Evolutionary conservation across 2,113 vertebrate species (phyloP).

Genomic region (Hiodon alosoides): DNA sequence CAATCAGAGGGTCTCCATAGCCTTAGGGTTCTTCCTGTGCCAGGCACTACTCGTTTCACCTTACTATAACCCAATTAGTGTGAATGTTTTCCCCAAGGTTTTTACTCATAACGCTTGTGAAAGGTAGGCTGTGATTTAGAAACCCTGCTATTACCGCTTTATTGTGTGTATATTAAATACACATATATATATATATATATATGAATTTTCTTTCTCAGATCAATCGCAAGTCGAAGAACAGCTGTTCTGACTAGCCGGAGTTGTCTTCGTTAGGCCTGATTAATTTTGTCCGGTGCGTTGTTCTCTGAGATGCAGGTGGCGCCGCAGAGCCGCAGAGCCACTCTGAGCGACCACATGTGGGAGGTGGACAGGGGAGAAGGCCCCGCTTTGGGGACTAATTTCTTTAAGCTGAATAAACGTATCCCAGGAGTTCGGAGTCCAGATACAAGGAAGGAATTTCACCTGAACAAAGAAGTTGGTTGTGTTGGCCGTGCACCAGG

Average conservation of each 20-base stretch:
- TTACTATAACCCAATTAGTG: no score
- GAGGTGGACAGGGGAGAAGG: background rate
- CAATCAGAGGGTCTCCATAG: no score
- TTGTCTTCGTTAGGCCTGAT: background rate
- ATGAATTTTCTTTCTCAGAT: no score
- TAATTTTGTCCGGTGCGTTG: background rate
- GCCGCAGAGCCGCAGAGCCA: background rate
- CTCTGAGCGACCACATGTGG: background rate
- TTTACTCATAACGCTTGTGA: background rate
- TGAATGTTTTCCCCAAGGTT: background rate
- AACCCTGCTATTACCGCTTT: no score
- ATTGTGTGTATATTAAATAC: background rate
- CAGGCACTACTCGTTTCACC: no score
- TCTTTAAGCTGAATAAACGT: slow-evolving; percentile 7
- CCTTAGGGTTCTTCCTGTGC: no score
- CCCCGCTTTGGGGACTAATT: background rate
- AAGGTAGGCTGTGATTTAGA: background rate
- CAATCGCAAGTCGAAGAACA: no score
- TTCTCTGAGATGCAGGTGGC: background rate
- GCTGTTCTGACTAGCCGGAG: background rate
- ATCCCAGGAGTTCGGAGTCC: background rate
- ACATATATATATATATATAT: no score
- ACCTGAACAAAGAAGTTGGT: slow-evolving; percentile 12
- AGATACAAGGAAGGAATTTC: slow-evolving; percentile 1
- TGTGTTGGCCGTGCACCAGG: background rate